Evolutionary conservation across 2,113 vertebrate species (phyloP).

Genomic region (Menidia beryllina): DNA sequence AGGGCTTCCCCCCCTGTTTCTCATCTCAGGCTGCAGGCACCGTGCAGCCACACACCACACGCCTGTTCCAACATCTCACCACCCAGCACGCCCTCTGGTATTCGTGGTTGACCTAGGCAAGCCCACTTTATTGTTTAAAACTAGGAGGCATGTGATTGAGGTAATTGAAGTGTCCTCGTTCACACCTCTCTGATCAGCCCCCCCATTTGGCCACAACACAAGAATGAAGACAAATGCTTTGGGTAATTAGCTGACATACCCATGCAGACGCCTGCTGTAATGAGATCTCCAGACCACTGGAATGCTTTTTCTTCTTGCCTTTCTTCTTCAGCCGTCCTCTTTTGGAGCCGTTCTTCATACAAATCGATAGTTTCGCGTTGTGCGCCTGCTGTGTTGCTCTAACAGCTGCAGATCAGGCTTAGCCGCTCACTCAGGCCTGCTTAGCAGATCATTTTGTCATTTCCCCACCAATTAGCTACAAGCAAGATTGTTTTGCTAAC

Average conservation of each 20-base stretch:
- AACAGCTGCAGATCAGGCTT: conserved; percentile 58
- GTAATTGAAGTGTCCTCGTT: conserved; percentile 42
- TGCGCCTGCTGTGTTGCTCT: conserved; percentile 36
- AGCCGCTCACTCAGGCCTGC: conserved; percentile 47
- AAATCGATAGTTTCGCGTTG: conserved; percentile 17
- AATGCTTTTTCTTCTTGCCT: background rate
- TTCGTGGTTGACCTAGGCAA: conserved; percentile 40
- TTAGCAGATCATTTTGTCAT: conserved; percentile 62
- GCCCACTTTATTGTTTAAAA: conserved; percentile 41
- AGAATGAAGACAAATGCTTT: conserved; percentile 61
- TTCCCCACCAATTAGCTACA: conserved; percentile 66
- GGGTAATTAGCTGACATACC: conserved; percentile 58
- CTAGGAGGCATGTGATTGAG: conserved; percentile 48
- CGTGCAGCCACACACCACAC: conserved; percentile 7
- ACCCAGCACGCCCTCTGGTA: conserved; percentile 33
- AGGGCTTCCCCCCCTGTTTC: conserved; percentile 3
- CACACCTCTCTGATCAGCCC: conserved; percentile 47
- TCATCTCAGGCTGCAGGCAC: conserved; percentile 22
- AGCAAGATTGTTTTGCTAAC: conserved; percentile 71
- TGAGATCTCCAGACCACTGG: conserved; percentile 40
- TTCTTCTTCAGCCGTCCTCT: background rate
- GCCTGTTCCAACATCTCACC: conserved; percentile 32
- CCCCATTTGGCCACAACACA: conserved; percentile 59
- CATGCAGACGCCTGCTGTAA: conserved; percentile 41
- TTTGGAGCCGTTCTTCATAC: background rate